Evolutionary conservation across 64 coral and sea anemone species (phyloP).

Genomic region (Actinia equina): DNA sequence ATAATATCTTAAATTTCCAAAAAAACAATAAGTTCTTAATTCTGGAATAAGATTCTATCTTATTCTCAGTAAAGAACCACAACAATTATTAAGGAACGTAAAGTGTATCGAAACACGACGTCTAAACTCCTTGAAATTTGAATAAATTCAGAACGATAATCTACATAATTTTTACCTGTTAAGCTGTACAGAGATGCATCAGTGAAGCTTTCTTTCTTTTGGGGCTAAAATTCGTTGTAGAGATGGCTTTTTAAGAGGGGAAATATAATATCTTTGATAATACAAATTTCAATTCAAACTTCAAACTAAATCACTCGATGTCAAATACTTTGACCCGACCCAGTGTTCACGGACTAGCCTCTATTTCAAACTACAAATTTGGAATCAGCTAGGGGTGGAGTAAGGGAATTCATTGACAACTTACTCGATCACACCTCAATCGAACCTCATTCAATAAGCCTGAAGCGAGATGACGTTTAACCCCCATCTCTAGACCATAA

Average conservation of each 20-base stretch:
- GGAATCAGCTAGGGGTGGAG: too few species aligned
- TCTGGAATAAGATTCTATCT: too few species aligned
- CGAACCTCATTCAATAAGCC: too few species aligned
- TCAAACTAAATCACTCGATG: not conserved
- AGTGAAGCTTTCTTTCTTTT: not conserved
- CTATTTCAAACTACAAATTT: not conserved
- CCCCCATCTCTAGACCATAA: too few species aligned
- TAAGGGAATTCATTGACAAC: too few species aligned
- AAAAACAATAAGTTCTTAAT: too few species aligned
- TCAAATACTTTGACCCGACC: not conserved
- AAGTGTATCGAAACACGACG: not conserved
- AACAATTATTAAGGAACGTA: not conserved
- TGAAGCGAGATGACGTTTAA: too few species aligned
- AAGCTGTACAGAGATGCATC: not conserved
- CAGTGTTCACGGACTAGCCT: not conserved
- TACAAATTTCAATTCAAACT: not conserved
- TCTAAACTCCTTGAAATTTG: not conserved
- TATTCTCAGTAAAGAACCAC: not conserved
- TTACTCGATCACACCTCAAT: too few species aligned
- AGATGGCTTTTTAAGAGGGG: not conserved
- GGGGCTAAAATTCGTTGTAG: not conserved
- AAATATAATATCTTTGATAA: not conserved
- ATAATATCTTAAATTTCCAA: too few species aligned
- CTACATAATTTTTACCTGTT: conserved; percentile 3
- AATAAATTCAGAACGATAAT: not conserved